Percentiles rank a stretch among this genome's conserved stretches.
phyloP scores from a whole-genome alignment of 2,888 invertebrate genomes.

The Biston stratarius region DNA sequence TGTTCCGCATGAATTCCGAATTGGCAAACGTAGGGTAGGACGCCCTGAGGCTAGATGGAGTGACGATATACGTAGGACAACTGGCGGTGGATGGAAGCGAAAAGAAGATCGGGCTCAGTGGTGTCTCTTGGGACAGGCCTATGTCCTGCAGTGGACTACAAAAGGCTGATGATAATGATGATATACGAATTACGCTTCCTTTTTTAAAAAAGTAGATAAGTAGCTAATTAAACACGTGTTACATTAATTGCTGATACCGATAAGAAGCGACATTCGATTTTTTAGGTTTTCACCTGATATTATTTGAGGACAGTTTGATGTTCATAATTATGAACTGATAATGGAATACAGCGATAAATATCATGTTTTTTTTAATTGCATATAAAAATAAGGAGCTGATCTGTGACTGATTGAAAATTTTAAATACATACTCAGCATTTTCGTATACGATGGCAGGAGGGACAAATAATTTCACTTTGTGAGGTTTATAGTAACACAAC shows the following conservation, averaged over 20 bases:
- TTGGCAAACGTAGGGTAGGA: too few species aligned
- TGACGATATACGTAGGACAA: too few species aligned
- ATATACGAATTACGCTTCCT: neutral
- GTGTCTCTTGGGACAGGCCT: too few species aligned
- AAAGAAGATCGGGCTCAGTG: too few species aligned
- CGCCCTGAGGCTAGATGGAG: too few species aligned
- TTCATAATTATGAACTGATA: neutral
- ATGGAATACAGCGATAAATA: neutral
- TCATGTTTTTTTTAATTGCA: neutral
- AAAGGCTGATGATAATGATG: too few species aligned
- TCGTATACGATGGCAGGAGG: constrained; percentile 55
- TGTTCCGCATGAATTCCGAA: too few species aligned
- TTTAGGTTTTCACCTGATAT: neutral
- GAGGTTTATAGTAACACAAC: constrained; percentile 63
- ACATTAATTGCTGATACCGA: constrained; percentile 25
- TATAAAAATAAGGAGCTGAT: too few species aligned
- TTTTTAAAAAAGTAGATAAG: neutral
- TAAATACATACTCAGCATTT: constrained; percentile 66
- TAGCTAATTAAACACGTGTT: constrained; percentile 12
- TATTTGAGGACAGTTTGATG: neutral
- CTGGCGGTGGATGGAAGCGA: too few species aligned
- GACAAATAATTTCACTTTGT: constrained; percentile 65
- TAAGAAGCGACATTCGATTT: neutral
- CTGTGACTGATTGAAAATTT: neutral
- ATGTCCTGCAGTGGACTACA: too few species aligned